These are phyloP conservation scores for Leptodactylus fuscus DNA, from an alignment of 2,113 vertebrate species.

Conservation along the genomic window DNA sequence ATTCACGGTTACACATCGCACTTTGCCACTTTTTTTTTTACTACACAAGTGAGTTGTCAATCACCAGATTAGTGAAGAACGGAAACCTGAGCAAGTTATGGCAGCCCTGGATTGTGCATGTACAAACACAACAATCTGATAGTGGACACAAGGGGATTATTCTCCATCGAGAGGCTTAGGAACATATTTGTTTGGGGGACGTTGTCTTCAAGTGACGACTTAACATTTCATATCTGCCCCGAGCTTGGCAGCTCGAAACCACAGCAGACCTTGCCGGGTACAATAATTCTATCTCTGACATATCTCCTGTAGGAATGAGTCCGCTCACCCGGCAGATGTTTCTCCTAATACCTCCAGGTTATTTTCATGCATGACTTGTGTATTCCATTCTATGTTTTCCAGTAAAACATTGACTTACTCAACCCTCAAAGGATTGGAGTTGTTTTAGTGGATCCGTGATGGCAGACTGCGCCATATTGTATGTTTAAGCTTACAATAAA, in stretches of 20 bases:
- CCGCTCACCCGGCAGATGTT: slow-evolving; percentile 28
- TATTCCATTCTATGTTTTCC: slow-evolving; percentile 20
- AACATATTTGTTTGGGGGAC: slow-evolving; percentile 19
- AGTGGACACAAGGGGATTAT: slow-evolving; percentile 29
- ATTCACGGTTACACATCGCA: neutral
- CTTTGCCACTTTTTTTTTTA: neutral
- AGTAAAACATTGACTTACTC: slow-evolving; percentile 14
- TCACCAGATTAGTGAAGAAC: slow-evolving; percentile 22
- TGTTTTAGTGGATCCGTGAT: neutral
- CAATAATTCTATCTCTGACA: neutral
- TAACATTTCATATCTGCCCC: slow-evolving; percentile 21
- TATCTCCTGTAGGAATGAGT: neutral
- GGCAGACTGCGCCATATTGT: neutral
- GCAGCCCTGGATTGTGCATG: slow-evolving; percentile 21
- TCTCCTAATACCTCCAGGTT: slow-evolving; percentile 16
- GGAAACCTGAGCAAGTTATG: slow-evolving; percentile 43
- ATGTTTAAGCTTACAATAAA: slow-evolving; percentile 40
- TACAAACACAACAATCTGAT: slow-evolving; percentile 36
- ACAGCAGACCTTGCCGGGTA: slow-evolving; percentile 7
- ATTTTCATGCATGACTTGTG: slow-evolving; percentile 47
- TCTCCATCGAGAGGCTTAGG: slow-evolving; percentile 30
- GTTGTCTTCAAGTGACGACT: slow-evolving; percentile 30
- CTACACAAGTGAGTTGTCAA: slow-evolving; percentile 8
- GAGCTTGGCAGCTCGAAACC: slow-evolving; percentile 16
- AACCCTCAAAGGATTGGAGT: slow-evolving; percentile 5